A percentile compares a stretch with the other conserved stretches of the same genome.
These are phyloP conservation scores for Chelonia mydas DNA, from an alignment of 2,797 vertebrate species.

Conservation along the genomic window DNA sequence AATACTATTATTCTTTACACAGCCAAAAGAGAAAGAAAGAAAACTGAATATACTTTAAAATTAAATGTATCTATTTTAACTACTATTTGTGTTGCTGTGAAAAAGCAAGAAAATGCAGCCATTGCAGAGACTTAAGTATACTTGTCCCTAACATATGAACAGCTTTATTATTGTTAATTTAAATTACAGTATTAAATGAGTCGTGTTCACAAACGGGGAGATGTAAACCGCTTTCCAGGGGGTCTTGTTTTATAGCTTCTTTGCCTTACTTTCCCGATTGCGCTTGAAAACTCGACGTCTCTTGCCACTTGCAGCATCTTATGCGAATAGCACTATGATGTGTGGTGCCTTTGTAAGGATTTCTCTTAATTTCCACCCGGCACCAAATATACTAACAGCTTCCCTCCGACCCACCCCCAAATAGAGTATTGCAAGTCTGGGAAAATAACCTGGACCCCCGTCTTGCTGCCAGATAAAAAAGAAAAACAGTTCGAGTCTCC, in stretches of 20 bases:
- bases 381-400: not conserved
- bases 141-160: not conserved
- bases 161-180: not conserved
- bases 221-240: fast-evolving
- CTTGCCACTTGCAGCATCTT: not conserved
- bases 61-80: not conserved
- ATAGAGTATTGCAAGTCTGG: not conserved
- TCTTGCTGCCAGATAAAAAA: not conserved
- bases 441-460: not conserved
- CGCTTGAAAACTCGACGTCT: not conserved
- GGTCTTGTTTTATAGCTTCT: fast-evolving
- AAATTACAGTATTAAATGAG: not conserved
- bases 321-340: not conserved
- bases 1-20: not conserved
- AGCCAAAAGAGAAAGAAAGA: fast-evolving
- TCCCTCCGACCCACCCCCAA: not conserved
- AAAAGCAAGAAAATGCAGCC: not conserved
- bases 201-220: not conserved
- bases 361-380: not conserved
- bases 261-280: not conserved
- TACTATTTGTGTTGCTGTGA: not conserved
- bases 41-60: too few species aligned
- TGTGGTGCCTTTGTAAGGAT: not conserved
- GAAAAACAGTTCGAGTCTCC: not conserved
- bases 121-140: not conserved